Evolutionary conservation across 2,888 invertebrate species (phyloP).

Genomic region (Heliconius aoede): DNA sequence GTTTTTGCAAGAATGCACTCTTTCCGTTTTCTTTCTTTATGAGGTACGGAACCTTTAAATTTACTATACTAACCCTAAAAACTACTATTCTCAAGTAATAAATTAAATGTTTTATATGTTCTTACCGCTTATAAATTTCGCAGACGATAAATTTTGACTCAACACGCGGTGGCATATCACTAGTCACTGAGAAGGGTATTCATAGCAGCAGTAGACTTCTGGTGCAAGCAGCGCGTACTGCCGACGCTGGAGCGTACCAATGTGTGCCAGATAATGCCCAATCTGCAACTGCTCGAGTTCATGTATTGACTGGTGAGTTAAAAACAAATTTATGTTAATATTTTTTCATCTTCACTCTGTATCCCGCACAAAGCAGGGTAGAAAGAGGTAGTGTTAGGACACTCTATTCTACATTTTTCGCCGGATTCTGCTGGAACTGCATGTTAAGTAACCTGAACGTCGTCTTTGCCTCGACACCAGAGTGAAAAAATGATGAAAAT

Average conservation of each 20-base stretch:
- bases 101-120: background rate
- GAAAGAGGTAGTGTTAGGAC: no score
- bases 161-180: constrained; percentile 93
- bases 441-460: no score
- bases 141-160: constrained; percentile 96
- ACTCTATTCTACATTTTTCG: no score
- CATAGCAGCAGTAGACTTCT: constrained; percentile 92
- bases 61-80: background rate
- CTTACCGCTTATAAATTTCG: constrained; percentile 18
- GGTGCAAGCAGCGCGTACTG: constrained; percentile 90
- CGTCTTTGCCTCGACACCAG: no score
- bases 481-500: no score
- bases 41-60: no score
- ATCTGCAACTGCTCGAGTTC: constrained; percentile 90
- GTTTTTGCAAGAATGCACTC: no score
- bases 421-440: no score
- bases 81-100: background rate
- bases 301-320: constrained; percentile 92
- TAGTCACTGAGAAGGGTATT: constrained; percentile 93
- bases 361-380: no score
- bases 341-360: no score
- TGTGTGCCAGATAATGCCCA: constrained; percentile 94
- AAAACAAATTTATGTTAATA: background rate
- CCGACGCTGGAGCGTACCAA: constrained; percentile 92
- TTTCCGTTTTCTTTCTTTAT: no score